Conservation (phyloP, 23 tunicate species). For the Clavelina lepadiformis region DNA sequence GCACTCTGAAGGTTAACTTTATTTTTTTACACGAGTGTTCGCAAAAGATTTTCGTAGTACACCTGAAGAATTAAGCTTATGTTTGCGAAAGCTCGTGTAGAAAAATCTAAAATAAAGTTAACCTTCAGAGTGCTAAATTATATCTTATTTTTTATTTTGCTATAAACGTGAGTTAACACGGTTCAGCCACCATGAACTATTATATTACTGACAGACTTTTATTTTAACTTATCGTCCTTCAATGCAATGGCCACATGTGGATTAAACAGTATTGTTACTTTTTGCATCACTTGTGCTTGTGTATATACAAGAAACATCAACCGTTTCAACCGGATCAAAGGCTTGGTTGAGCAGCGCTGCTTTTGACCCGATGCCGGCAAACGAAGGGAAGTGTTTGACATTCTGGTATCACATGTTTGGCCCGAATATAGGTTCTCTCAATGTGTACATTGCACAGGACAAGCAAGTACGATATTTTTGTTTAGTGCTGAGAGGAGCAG, state of each 20-base stretch:
- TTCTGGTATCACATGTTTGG: conserved; percentile 98
- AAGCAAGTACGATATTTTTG: conserved; percentile 27
- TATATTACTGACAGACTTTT: too few relatives aligned
- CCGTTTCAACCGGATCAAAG: conserved; percentile 33
- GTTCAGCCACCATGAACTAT: too few relatives aligned
- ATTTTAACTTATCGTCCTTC: not conserved
- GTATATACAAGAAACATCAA: conserved; percentile 44
- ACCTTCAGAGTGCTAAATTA: too few relatives aligned
- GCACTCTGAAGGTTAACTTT: too few relatives aligned
- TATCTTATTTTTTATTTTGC: too few relatives aligned
- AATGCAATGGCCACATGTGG: not conserved
- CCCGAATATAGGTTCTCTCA: conserved; percentile 42
- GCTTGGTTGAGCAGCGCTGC: conserved; percentile 74
- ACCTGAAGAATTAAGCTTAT: too few relatives aligned
- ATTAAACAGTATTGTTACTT: not conserved
- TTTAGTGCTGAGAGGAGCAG: not conserved
- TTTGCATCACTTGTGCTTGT: not conserved
- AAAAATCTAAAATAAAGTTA: too few relatives aligned
- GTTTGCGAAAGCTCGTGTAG: too few relatives aligned
- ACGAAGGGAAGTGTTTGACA: conserved; percentile 45
- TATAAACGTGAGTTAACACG: too few relatives aligned
- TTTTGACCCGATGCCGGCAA: conserved; percentile 24
- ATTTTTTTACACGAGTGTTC: too few relatives aligned
- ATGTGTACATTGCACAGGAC: conserved; percentile 65
- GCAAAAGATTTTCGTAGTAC: too few relatives aligned